These are phyloP conservation scores for Fratercula arctica DNA, from an alignment of 2,797 vertebrate genomes.

Conservation along the genomic window DNA sequence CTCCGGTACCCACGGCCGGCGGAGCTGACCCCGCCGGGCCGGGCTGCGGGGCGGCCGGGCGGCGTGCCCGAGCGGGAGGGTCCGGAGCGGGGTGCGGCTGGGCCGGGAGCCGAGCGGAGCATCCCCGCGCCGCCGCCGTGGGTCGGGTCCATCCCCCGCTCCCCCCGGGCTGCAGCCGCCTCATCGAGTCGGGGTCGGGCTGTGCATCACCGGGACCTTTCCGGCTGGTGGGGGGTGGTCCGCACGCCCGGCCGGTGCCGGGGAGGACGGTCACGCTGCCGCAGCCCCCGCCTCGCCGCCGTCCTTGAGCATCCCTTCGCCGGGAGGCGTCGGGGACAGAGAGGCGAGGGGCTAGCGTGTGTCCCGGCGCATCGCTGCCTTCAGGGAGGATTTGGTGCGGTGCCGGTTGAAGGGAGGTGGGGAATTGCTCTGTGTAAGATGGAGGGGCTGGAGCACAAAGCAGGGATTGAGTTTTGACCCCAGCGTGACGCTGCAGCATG, in stretches of 20 bases:
- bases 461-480: not conserved
- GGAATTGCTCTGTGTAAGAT: not conserved
- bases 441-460: not conserved
- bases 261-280: not conserved
- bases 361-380: not conserved
- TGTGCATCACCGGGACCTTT: not conserved
- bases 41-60: not conserved
- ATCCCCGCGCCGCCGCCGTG: not conserved
- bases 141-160: not conserved
- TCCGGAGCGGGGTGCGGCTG: not conserved
- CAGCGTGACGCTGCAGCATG: rapidly evolving
- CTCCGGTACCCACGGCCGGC: not conserved
- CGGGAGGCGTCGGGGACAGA: not conserved
- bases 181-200: not conserved
- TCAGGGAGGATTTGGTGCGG: not conserved
- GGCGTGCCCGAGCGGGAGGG: too few species aligned
- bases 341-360: not conserved
- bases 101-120: not conserved
- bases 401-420: not conserved
- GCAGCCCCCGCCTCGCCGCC: not conserved
- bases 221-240: not conserved
- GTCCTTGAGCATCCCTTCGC: conserved; percentile 1
- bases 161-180: not conserved
- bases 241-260: not conserved
- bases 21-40: not conserved